Conservation (phyloP, 2,113 vertebrate species). For the Pollachius pollachius region DNA sequence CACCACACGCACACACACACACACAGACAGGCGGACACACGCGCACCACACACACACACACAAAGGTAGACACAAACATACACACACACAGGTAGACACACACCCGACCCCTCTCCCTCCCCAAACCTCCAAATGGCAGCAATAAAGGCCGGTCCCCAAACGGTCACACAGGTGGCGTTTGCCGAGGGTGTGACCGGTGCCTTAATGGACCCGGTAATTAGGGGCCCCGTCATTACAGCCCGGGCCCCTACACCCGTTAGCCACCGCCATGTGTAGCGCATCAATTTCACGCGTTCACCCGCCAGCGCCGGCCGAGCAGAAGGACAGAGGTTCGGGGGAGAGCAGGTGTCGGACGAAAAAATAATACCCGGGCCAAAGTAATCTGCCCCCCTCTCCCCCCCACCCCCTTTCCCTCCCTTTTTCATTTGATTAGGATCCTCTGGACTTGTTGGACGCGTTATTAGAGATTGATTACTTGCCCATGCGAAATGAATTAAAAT, state of each 20-base stretch:
- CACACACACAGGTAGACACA: no score
- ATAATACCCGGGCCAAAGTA: constrained; percentile 50
- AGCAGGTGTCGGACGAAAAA: constrained; percentile 49
- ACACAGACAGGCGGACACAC: no score
- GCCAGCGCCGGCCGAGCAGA: constrained; percentile 32
- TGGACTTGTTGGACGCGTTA: constrained; percentile 40
- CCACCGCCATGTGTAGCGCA: constrained; percentile 41
- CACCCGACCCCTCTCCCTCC: no score
- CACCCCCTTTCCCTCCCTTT: no score
- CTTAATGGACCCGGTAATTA: constrained; percentile 42
- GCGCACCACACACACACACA: no score
- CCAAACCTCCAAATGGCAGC: no score
- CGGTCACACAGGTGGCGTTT: constrained; percentile 57
- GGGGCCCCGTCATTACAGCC: constrained; percentile 27
- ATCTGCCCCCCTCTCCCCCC: constrained; percentile 17
- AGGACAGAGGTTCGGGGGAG: constrained; percentile 26
- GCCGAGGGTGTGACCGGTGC: constrained; percentile 44
- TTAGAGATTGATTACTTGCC: constrained; percentile 29
- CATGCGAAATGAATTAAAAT: constrained; percentile 51
- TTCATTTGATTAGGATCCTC: constrained; percentile 38
- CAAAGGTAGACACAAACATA: no score
- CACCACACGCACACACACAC: no score
- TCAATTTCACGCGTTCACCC: constrained; percentile 60
- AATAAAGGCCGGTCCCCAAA: no score
- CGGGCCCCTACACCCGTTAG: constrained; percentile 30